These are phyloP conservation scores for Parasteatoda tepidariorum DNA, from an alignment of 1,140 invertebrate genomes.

Conservation along the genomic window DNA sequence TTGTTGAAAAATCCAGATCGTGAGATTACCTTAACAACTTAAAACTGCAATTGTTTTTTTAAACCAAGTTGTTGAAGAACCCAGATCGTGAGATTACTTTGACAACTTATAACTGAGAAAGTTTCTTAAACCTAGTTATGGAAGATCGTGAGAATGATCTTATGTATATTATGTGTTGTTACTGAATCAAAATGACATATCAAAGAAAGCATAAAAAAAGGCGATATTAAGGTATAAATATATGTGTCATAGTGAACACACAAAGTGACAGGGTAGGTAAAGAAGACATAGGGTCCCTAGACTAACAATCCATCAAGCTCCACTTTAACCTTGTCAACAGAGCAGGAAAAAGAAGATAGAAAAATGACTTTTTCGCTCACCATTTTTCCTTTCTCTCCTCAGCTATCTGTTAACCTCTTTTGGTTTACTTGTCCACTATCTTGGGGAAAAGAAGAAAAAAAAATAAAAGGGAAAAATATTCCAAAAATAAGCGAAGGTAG, in stretches of 20 bases:
- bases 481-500: no score
- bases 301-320: background rate
- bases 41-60: background rate
- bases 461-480: background rate
- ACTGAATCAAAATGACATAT: background rate
- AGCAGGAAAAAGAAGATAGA: constrained; percentile 6
- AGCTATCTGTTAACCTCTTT: constrained; percentile 28
- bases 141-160: background rate
- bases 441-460: background rate
- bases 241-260: constrained; percentile 8
- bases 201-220: background rate
- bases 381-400: background rate
- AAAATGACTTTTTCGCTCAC: constrained; percentile 7
- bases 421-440: background rate
- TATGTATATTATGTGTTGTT: background rate
- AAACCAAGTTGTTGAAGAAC: background rate
- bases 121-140: background rate
- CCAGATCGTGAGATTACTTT: background rate
- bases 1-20: no score
- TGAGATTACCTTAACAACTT: no score
- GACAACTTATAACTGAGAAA: no score
- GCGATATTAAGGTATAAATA: background rate
- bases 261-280: constrained; percentile 16
- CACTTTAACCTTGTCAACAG: constrained; percentile 29
- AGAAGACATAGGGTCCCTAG: constrained; percentile 19